Base-by-base conservation (phyloP, 2,888 invertebrate genomes). In the Drosophila borealis region DNA sequence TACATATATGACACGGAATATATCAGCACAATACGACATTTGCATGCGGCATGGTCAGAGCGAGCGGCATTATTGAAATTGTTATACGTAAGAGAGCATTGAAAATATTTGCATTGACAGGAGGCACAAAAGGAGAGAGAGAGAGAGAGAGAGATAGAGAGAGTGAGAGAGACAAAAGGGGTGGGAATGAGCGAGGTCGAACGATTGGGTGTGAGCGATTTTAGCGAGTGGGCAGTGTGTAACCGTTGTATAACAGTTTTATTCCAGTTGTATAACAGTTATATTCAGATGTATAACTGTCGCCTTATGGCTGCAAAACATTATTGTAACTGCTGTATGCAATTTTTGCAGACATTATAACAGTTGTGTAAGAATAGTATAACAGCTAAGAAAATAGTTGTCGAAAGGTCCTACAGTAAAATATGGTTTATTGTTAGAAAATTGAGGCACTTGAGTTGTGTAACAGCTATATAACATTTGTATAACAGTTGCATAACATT, bases 71-170 rank as follows among this genome's bases (percentile, higher is more conserved):
- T 44, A 9, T 75, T 51, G 44, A 51, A 54, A 54, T 51, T 70
- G 46, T 76, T 61, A 54, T 50, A 69, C 71, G 56, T 63, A 78
- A 72, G 54, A 75, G 76, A 75, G 76, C 79, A 76, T 78, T 76
- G 75, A 62, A 78, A 65, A 74, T 51, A 55, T 69, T 64, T 50
- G 59, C 78, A 78, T 74, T 61, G 54, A 39, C 44, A 46, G 19
- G 53, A 46, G 59, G 14, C 48, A 29, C 25, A 29, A 29, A n/a
- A 33, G 17, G 41, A 42, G 36, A 44, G 39, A 9, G 34, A 39
- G 33, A 6, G 51, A 21, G 50, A 14, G 33, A 34, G 25, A 48
- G 46, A 49, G 19, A 17, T 17, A 17, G 0, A 11, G 50, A 36
- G 21, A 21, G 45, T 36, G 50, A 33, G 10, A 45, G 46, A 39